Evolutionary conservation across 2,797 vertebrate species (phyloP).

Genomic region (Gambelia wislizenii): DNA sequence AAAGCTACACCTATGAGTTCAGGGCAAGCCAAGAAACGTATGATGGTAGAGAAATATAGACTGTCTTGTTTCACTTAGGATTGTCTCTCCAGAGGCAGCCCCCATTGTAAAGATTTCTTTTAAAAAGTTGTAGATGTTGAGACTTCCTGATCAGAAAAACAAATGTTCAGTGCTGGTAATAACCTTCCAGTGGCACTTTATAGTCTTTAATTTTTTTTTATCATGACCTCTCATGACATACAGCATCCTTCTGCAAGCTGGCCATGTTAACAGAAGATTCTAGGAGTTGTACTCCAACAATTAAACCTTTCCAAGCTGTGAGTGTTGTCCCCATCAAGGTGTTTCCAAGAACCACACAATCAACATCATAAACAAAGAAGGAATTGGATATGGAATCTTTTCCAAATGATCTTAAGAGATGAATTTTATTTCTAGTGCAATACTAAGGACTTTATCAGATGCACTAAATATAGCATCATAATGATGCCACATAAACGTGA

Average conservation of each 20-base stretch:
- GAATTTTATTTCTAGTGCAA: neutral
- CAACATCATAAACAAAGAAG: neutral
- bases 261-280: neutral
- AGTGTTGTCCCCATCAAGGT: too few species aligned
- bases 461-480: too few species aligned
- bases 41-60: neutral
- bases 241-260: neutral
- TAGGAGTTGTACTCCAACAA: neutral
- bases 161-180: slow-evolving; percentile 37
- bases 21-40: neutral
- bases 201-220: neutral
- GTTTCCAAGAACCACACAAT: neutral
- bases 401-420: neutral
- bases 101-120: neutral
- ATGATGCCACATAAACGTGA: too few species aligned
- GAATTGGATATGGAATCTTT: neutral
- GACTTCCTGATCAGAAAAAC: neutral
- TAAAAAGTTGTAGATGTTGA: slow-evolving; percentile 41
- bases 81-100: slow-evolving; percentile 8
- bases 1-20: too few species aligned
- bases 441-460: too few species aligned
- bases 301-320: neutral
- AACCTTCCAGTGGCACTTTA: neutral
- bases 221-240: neutral
- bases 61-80: neutral